Evolutionary conservation across 2,888 invertebrate species (phyloP).

Genomic region (Trisateles emortualis): DNA sequence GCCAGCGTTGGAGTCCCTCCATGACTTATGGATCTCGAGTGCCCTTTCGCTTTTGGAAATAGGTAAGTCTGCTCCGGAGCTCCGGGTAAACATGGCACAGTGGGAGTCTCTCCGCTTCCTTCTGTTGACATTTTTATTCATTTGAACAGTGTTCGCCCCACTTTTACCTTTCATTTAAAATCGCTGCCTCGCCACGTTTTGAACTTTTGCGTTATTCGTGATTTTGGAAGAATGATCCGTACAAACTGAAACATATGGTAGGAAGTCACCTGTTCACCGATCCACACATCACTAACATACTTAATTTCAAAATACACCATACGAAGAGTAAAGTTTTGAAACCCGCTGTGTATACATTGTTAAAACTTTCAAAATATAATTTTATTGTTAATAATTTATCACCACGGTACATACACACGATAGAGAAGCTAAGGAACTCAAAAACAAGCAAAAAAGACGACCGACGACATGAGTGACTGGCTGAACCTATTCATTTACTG

Average conservation of each 20-base stretch:
- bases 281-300: constrained; percentile 72
- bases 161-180: constrained; percentile 83
- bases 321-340: constrained; percentile 50
- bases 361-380: constrained; percentile 44
- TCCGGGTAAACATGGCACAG: constrained; percentile 81
- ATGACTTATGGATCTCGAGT: constrained; percentile 94
- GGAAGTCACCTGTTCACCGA: constrained; percentile 78
- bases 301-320: constrained; percentile 57
- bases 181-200: constrained; percentile 57
- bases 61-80: constrained; percentile 85
- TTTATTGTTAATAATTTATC: constrained; percentile 47
- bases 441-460: constrained; percentile 65
- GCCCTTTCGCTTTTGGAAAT: constrained; percentile 87
- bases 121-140: constrained; percentile 90
- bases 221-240: constrained; percentile 60
- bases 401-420: constrained; percentile 65
- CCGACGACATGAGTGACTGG: constrained; percentile 55
- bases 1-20: constrained; percentile 88
- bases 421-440: constrained; percentile 56
- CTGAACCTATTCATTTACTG: constrained; percentile 49
- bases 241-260: constrained; percentile 80
- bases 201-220: constrained; percentile 45
- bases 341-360: constrained; percentile 48
- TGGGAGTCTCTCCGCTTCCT: constrained; percentile 88
- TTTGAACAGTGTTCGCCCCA: constrained; percentile 79